These are phyloP conservation scores for Carabus problematicus DNA, from an alignment of 2,888 invertebrate genomes.

Conservation along the genomic window DNA sequence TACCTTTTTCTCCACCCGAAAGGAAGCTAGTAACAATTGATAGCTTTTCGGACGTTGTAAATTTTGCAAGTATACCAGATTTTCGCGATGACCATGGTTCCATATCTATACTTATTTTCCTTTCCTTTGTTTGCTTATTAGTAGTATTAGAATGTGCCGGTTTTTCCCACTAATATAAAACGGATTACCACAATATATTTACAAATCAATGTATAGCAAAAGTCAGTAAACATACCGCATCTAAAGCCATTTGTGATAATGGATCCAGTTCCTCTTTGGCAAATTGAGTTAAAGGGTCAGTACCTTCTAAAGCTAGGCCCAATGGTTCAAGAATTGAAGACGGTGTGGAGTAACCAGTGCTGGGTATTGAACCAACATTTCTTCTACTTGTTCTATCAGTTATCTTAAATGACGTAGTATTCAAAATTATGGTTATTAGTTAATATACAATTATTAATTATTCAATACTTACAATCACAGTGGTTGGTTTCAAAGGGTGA, in stretches of 20 bases:
- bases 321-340: slow-evolving; percentile 62
- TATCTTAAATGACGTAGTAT: too few relatives aligned
- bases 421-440: background rate
- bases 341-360: slow-evolving; percentile 61
- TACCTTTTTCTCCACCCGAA: slow-evolving; percentile 82
- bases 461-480: slow-evolving; percentile 57
- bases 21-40: slow-evolving; percentile 90
- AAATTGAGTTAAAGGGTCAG: slow-evolving; percentile 78
- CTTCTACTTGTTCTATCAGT: slow-evolving; percentile 59
- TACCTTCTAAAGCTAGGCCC: slow-evolving; percentile 69
- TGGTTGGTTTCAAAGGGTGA: slow-evolving; percentile 66
- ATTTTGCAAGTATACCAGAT: slow-evolving; percentile 82
- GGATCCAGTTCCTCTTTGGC: slow-evolving; percentile 71
- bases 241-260: slow-evolving; percentile 66
- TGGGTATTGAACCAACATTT: slow-evolving; percentile 59
- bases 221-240: slow-evolving; percentile 15
- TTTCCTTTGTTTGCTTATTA: slow-evolving; percentile 52
- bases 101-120: slow-evolving; percentile 55
- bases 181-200: background rate
- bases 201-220: too few relatives aligned
- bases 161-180: slow-evolving; percentile 44
- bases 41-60: slow-evolving; percentile 92
- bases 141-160: slow-evolving; percentile 23
- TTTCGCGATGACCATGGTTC: slow-evolving; percentile 83
- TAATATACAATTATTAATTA: slow-evolving; percentile 21